A percentile compares a stretch with the other conserved stretches of the same genome.
These are phyloP conservation scores for Quadroppia sp. DNA, from an alignment of 2,888 invertebrate species.

Conservation along the genomic window DNA sequence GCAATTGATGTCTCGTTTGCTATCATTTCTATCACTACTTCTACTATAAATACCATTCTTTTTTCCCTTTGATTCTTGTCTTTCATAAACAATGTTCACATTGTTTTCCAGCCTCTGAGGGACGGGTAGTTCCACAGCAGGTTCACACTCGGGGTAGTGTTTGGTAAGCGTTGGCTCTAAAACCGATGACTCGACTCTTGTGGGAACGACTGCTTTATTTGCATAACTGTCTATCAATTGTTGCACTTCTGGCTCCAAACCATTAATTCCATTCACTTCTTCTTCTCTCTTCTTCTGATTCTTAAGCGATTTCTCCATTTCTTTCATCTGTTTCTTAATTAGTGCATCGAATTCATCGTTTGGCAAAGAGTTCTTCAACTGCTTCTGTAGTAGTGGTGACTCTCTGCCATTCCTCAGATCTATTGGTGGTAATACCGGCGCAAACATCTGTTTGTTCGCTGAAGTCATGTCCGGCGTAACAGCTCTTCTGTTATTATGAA, in stretches of 20 bases:
- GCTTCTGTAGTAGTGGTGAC: background rate
- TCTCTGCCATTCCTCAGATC: background rate
- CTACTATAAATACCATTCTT: background rate
- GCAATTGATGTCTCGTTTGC: background rate
- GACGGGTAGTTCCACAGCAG: background rate
- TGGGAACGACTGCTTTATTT: background rate
- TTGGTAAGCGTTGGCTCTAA: background rate
- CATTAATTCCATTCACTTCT: background rate
- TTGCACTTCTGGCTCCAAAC: conserved; percentile 17
- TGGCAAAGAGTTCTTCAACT: background rate
- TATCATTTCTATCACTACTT: background rate
- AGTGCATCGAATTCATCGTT: background rate
- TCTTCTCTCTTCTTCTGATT: background rate
- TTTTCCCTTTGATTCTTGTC: conserved; percentile 1
- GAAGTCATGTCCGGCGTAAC: background rate
- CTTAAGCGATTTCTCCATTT: conserved; percentile 5
- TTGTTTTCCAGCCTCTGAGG: background rate
- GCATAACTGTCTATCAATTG: background rate
- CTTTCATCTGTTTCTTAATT: conserved; percentile 15
- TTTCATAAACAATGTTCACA: background rate
- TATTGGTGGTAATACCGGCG: background rate
- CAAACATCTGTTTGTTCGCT: background rate
- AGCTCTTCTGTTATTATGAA: background rate
- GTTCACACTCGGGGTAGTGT: conserved; percentile 17
- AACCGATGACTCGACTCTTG: background rate